phyloP scores from a whole-genome alignment of 1,140 invertebrate species.

The Chrysomallon squamiferum region DNA sequence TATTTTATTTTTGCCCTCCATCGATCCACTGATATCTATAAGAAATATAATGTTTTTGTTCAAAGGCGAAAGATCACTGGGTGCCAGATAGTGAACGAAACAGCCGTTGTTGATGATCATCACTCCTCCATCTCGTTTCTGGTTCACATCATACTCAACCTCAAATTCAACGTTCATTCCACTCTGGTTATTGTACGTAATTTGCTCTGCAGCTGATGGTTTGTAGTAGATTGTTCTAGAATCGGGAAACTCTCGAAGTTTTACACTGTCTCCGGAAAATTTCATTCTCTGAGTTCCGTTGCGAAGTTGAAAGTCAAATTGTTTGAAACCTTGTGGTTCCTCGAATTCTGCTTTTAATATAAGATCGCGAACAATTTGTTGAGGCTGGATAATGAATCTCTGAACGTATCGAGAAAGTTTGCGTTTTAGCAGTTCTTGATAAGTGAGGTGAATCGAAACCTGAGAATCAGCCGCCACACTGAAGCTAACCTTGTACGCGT shows the following conservation, averaged over 20 bases:
- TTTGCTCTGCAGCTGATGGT: conserved; percentile 14
- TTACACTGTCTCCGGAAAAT: not conserved
- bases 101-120: conserved; percentile 73
- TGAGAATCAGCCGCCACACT: conserved; percentile 4
- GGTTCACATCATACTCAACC: conserved; percentile 29
- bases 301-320: not conserved
- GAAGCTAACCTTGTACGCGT: not conserved
- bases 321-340: not conserved
- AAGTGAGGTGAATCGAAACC: conserved; percentile 7
- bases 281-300: not conserved
- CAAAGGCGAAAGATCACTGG: conserved; percentile 65
- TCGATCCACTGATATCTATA: conserved; percentile 75
- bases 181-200: not conserved
- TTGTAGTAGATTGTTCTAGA: conserved; percentile 7
- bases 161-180: conserved; percentile 29
- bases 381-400: conserved; percentile 18
- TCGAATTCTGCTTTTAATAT: not conserved
- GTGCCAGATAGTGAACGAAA: conserved; percentile 77
- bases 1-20: conserved; percentile 73
- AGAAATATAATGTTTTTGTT: conserved; percentile 76
- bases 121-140: conserved; percentile 18
- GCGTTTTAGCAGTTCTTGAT: conserved; percentile 9
- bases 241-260: not conserved
- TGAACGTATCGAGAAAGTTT: conserved; percentile 2
- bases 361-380: conserved; percentile 16